Conservation (phyloP, 2,113 vertebrate genomes). For the Xenopus laevis region DNA sequence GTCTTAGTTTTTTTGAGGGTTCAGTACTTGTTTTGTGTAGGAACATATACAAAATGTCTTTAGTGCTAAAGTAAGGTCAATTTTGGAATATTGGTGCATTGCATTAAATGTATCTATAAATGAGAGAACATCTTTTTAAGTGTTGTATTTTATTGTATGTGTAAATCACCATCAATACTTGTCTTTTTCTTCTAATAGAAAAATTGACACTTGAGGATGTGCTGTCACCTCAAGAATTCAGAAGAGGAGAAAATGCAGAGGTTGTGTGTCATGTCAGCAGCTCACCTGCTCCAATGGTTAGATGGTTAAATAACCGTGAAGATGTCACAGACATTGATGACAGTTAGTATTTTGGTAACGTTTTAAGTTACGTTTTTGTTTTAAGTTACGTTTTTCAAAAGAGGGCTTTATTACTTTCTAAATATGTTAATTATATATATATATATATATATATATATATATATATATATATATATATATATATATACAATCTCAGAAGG, state of each 20-base stretch:
- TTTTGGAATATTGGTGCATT: too few relatives aligned
- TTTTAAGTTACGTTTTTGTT: constrained; percentile 65
- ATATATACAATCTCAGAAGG: too few relatives aligned
- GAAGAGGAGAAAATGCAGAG: constrained; percentile 86
- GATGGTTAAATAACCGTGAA: constrained; percentile 89
- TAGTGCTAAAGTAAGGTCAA: too few relatives aligned
- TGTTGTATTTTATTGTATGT: background rate
- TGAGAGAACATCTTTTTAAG: background rate
- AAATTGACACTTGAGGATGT: constrained; percentile 88
- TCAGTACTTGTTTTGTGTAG: too few relatives aligned
- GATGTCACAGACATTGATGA: constrained; percentile 83
- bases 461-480: too few relatives aligned
- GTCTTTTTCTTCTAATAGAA: constrained; percentile 65
- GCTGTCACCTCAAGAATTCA: constrained; percentile 89
- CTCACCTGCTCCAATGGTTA: constrained; percentile 86
- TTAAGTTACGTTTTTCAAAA: constrained; percentile 60
- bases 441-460: too few relatives aligned
- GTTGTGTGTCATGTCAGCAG: constrained; percentile 89
- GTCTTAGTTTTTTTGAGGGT: too few relatives aligned
- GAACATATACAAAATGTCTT: too few relatives aligned
- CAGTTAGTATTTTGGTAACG: constrained; percentile 91
- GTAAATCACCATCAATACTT: background rate
- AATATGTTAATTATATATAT: too few relatives aligned
- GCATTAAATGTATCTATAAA: background rate
- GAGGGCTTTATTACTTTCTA: constrained; percentile 15